Evolutionary conservation across 2,113 vertebrate species (phyloP).

Genomic region (Zosterops hypoxanthus): DNA sequence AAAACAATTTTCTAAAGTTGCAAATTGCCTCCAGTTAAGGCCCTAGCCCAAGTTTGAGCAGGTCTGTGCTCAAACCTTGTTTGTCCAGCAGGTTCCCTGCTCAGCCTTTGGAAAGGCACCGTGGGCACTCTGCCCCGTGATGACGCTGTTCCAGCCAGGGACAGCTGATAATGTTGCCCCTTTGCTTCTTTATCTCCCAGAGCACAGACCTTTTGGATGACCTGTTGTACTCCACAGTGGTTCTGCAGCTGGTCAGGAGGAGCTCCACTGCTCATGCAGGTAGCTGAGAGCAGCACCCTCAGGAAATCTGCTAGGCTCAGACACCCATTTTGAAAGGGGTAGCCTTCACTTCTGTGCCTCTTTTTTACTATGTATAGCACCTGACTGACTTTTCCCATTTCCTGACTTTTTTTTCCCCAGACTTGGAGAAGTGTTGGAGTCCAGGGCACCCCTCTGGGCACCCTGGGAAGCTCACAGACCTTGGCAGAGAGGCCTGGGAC

Average conservation of each 20-base stretch:
- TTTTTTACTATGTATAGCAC: background rate
- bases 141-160: rapidly evolving
- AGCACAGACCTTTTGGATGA: background rate
- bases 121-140: background rate
- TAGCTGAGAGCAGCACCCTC: background rate
- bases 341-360: background rate
- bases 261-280: background rate
- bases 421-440: background rate
- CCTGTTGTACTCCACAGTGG: background rate
- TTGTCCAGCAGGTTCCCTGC: background rate
- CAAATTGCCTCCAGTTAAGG: background rate
- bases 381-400: background rate
- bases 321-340: background rate
- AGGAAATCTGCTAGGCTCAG: background rate
- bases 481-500: too few relatives aligned
- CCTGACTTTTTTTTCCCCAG: background rate
- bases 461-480: too few relatives aligned
- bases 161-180: background rate
- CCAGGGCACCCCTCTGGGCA: too few relatives aligned
- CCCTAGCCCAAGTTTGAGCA: rapidly evolving
- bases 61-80: background rate
- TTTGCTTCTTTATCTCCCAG: background rate
- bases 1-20: background rate
- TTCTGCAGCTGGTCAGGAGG: background rate
- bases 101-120: background rate